phyloP scores from a whole-genome alignment of 2,888 invertebrate species.

The Tolmerus cingulatus region DNA sequence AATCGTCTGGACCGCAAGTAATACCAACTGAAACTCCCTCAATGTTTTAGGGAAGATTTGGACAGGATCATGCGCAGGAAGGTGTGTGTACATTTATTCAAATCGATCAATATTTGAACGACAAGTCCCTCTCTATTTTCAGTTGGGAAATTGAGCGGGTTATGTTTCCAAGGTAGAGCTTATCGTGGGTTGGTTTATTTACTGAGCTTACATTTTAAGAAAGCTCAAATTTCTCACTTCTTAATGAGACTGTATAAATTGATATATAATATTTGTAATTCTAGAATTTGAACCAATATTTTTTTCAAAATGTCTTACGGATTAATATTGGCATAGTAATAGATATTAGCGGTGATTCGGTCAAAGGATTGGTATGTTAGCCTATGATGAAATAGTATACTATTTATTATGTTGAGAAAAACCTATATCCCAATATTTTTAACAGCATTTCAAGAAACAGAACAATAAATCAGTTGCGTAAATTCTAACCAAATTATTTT shows the following conservation, averaged over 20 bases:
- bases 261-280: neutral
- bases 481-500: too few relatives aligned
- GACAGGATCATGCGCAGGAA: neutral
- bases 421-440: too few relatives aligned
- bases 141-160: neutral
- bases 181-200: neutral
- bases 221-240: neutral
- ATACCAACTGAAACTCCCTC: conserved; percentile 1
- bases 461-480: too few relatives aligned
- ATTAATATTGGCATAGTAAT: too few relatives aligned
- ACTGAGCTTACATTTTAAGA: neutral
- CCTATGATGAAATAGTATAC: too few relatives aligned
- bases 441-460: too few relatives aligned
- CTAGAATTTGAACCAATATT: too few relatives aligned
- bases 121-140: neutral
- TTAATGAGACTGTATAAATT: neutral
- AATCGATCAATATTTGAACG: neutral
- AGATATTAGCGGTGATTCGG: too few relatives aligned
- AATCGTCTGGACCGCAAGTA: conserved; percentile 34
- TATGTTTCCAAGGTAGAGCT: neutral
- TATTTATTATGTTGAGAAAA: too few relatives aligned
- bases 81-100: neutral
- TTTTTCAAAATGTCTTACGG: too few relatives aligned
- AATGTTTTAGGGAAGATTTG: neutral
- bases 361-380: too few relatives aligned